These are phyloP conservation scores for Pantelozetes paolii DNA, from an alignment of 2,888 invertebrate genomes.

Conservation along the genomic window DNA sequence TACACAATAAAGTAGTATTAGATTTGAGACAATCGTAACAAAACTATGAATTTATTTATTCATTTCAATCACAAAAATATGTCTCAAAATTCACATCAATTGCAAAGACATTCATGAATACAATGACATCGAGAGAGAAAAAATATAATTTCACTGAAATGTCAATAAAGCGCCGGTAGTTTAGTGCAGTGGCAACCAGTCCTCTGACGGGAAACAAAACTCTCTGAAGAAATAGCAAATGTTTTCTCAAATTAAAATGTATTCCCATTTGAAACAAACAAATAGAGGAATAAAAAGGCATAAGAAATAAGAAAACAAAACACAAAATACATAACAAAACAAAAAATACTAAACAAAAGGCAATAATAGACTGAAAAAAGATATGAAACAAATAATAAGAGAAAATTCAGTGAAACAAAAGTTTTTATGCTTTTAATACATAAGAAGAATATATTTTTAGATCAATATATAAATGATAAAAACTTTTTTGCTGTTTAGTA, in stretches of 20 bases:
- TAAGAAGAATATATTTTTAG: background rate
- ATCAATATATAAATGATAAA: background rate
- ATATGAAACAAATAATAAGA: background rate
- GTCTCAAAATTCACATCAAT: too few relatives aligned
- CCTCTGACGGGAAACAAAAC: background rate
- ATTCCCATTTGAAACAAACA: constrained; percentile 16
- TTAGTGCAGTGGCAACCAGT: background rate
- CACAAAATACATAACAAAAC: too few relatives aligned
- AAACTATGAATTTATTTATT: too few relatives aligned
- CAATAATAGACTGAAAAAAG: background rate
- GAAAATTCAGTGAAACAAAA: background rate
- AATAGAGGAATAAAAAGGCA: too few relatives aligned
- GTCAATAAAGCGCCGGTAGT: background rate
- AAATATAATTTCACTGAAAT: too few relatives aligned
- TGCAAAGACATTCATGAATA: too few relatives aligned
- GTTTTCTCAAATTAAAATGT: constrained; percentile 20
- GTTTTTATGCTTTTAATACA: background rate
- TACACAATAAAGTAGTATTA: constrained; percentile 8
- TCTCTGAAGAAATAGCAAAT: background rate
- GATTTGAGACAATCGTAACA: background rate
- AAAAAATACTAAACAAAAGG: background rate
- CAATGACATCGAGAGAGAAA: too few relatives aligned
- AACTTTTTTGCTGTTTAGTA: too few relatives aligned
- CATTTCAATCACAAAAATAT: too few relatives aligned
- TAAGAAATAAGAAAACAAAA: too few relatives aligned